Evolutionary conservation across 2,113 vertebrate species (phyloP).

Genomic region (Bufo gargarizans): DNA sequence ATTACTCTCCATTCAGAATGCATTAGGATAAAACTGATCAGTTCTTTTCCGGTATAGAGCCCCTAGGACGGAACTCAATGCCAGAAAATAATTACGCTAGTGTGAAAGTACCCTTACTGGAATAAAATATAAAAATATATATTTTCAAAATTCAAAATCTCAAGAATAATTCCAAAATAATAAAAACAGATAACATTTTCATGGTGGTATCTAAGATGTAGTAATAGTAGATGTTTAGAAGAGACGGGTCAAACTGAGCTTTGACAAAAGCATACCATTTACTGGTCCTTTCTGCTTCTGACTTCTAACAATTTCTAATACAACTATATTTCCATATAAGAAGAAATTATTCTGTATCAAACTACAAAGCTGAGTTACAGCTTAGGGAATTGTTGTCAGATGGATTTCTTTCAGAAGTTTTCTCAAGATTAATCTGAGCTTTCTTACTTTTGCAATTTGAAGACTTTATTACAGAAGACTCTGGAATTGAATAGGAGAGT

Average conservation of each 20-base stretch:
- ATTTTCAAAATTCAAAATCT: background rate
- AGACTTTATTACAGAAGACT: conserved; percentile 4
- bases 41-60: too few species aligned
- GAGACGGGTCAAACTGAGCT: background rate
- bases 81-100: too few species aligned
- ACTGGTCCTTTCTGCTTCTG: background rate
- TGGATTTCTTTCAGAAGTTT: background rate
- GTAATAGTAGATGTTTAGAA: background rate
- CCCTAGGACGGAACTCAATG: too few species aligned
- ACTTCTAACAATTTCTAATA: background rate
- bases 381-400: conserved; percentile 9
- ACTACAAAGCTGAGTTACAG: conserved; percentile 18
- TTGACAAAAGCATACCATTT: background rate
- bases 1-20: too few species aligned
- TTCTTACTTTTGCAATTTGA: background rate
- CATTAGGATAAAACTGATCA: too few species aligned
- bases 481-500: background rate
- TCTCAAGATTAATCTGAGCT: background rate
- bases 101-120: too few species aligned
- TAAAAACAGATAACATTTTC: background rate
- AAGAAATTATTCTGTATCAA: background rate
- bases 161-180: background rate
- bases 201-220: background rate
- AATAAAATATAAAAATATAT: too few species aligned
- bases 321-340: background rate